Evolutionary conservation across 2,797 vertebrate species (phyloP).

Genomic region (Remorina albescens): DNA sequence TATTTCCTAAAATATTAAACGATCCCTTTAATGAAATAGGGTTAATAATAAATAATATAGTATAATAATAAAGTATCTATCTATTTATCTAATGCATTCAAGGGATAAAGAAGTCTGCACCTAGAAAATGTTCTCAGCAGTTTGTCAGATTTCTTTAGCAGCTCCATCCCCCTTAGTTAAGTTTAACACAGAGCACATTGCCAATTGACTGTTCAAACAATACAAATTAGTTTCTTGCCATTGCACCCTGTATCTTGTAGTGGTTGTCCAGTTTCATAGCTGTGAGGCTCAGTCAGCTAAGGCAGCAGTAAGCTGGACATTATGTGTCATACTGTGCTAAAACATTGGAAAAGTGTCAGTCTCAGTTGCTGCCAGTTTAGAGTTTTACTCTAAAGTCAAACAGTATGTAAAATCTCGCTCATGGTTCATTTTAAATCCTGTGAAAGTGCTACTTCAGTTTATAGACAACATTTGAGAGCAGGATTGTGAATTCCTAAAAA

Average conservation of each 20-base stretch:
- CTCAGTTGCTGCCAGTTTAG: slow-evolving; percentile 27
- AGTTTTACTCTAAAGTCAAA: too few species aligned
- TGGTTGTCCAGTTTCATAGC: not conserved
- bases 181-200: slow-evolving; percentile 28
- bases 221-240: slow-evolving; percentile 30
- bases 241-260: slow-evolving; percentile 17
- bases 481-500: slow-evolving; percentile 36
- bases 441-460: slow-evolving; percentile 26
- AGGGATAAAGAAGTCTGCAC: not conserved
- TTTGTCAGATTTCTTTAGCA: slow-evolving; percentile 31
- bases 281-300: slow-evolving; percentile 4
- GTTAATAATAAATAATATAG: too few species aligned
- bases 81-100: too few species aligned
- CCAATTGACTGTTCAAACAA: slow-evolving; percentile 26
- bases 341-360: slow-evolving; percentile 28
- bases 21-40: not conserved
- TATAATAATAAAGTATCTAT: too few species aligned
- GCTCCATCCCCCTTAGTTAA: slow-evolving; percentile 26
- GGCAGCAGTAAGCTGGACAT: slow-evolving; percentile 22
- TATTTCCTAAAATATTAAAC: not conserved
- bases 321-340: slow-evolving; percentile 40
- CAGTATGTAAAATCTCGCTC: slow-evolving; percentile 8
- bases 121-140: slow-evolving; percentile 14
- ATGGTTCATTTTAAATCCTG: slow-evolving; percentile 4
- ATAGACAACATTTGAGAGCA: slow-evolving; percentile 20